phyloP scores from a whole-genome alignment of 2,888 invertebrate species.

The Aspidapion aeneum region DNA sequence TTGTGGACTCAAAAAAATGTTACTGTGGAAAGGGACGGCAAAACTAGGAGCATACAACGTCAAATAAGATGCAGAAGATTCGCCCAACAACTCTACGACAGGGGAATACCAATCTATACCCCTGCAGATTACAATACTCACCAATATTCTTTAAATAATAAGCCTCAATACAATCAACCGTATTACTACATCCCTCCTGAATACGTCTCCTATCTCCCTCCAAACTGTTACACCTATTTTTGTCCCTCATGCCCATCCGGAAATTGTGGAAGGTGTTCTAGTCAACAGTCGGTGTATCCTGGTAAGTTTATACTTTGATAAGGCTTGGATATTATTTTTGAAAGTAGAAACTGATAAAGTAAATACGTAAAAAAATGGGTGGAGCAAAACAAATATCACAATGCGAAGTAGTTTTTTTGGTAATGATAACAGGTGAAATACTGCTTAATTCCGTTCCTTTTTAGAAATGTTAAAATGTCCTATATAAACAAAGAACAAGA shows the following conservation, averaged over 20 bases:
- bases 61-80: constrained; percentile 26
- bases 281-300: not conserved
- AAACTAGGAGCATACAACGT: not conserved
- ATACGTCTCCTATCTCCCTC: constrained; percentile 20
- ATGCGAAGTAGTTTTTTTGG: too few species aligned
- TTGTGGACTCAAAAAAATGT: not conserved
- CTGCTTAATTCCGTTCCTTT: too few species aligned
- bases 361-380: too few species aligned
- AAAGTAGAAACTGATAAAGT: too few species aligned
- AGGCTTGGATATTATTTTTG: too few species aligned
- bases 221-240: constrained; percentile 26
- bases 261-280: constrained; percentile 26
- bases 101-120: constrained; percentile 17
- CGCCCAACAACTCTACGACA: constrained; percentile 26
- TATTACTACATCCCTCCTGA: constrained; percentile 20
- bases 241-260: constrained; percentile 30
- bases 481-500: too few species aligned
- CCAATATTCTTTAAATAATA: constrained; percentile 13
- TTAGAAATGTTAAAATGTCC: too few species aligned
- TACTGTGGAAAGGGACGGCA: not conserved
- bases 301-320: not conserved
- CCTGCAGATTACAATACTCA: constrained; percentile 4
- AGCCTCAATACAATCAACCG: constrained; percentile 8
- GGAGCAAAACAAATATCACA: too few species aligned
- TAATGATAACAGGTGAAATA: too few species aligned